Evolutionary conservation across 2,888 invertebrate genomes (phyloP).

Genomic region (Eupithecia subumbrata): DNA sequence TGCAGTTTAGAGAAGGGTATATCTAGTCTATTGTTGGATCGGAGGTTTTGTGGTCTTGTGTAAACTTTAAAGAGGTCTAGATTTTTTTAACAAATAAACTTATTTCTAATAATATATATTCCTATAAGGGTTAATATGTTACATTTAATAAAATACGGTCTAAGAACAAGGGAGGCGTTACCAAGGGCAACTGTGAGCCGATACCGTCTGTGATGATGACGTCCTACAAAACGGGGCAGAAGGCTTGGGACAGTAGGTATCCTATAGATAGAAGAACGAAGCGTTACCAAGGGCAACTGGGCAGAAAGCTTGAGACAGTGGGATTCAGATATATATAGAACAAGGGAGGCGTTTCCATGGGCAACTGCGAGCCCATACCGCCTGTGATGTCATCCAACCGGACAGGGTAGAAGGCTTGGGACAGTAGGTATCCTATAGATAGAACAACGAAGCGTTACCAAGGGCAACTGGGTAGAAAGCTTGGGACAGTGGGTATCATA

Average conservation of each 20-base stretch:
- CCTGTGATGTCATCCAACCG: not conserved
- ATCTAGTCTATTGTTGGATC: too few relatives aligned
- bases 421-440: constrained; percentile 7
- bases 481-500: too few relatives aligned
- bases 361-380: constrained; percentile 42
- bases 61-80: too few relatives aligned
- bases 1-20: too few relatives aligned
- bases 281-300: constrained; percentile 22
- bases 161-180: not conserved
- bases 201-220: constrained; percentile 43
- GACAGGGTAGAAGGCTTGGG: constrained; percentile 18
- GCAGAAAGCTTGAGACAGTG: too few relatives aligned
- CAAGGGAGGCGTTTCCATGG: constrained; percentile 29
- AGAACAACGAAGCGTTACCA: not conserved
- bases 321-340: too few relatives aligned
- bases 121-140: too few relatives aligned
- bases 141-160: too few relatives aligned
- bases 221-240: constrained; percentile 50
- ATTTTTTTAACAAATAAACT: too few relatives aligned
- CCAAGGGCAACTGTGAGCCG: constrained; percentile 43
- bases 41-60: too few relatives aligned
- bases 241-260: constrained; percentile 60
- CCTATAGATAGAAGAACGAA: not conserved
- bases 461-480: constrained; percentile 35
- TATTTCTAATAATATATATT: too few relatives aligned